Evolutionary conservation across 1,140 invertebrate genomes (phyloP).

Genomic region (Drosophila pallidifrons): DNA sequence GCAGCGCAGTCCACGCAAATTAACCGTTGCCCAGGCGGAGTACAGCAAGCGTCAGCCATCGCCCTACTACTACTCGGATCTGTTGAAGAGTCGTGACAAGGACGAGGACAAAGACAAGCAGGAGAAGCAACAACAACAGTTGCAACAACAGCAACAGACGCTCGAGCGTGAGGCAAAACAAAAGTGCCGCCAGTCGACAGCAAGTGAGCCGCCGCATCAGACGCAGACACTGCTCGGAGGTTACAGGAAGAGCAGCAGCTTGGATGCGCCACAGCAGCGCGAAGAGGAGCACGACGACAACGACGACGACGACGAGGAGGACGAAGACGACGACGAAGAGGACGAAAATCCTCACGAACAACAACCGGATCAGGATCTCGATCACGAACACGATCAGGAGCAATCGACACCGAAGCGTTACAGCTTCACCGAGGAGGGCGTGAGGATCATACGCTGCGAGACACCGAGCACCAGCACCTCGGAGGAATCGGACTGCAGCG

Average conservation of each 20-base stretch:
- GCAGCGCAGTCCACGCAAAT: slow-evolving; percentile 79
- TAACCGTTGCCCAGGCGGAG: slow-evolving; percentile 60
- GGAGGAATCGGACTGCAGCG: slow-evolving; percentile 84
- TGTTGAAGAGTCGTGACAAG: slow-evolving; percentile 87
- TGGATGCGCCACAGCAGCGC: slow-evolving; percentile 88
- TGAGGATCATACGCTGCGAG: slow-evolving; percentile 85
- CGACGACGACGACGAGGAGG: slow-evolving; percentile 7
- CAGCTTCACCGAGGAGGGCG: slow-evolving; percentile 89
- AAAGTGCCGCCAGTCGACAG: slow-evolving; percentile 77
- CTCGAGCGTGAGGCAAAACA: slow-evolving; percentile 66
- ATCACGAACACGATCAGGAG: background rate
- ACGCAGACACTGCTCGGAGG: slow-evolving; percentile 30
- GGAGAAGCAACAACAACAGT: slow-evolving; percentile 24
- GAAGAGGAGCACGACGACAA: slow-evolving; percentile 25
- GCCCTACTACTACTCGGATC: slow-evolving; percentile 91
- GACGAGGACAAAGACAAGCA: slow-evolving; percentile 19
- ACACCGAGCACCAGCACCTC: slow-evolving; percentile 83
- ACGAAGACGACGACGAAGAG: background rate
- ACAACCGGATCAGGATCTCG: too few relatives aligned
- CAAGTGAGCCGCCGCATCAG: slow-evolving; percentile 76
- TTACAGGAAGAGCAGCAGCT: slow-evolving; percentile 88
- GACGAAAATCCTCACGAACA: too few relatives aligned
- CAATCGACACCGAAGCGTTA: slow-evolving; percentile 87
- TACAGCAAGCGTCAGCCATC: slow-evolving; percentile 89
- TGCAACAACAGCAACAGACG: slow-evolving; percentile 4